Base-by-base conservation (phyloP, 2,888 invertebrate species). In the Druceiella hillmani region DNA sequence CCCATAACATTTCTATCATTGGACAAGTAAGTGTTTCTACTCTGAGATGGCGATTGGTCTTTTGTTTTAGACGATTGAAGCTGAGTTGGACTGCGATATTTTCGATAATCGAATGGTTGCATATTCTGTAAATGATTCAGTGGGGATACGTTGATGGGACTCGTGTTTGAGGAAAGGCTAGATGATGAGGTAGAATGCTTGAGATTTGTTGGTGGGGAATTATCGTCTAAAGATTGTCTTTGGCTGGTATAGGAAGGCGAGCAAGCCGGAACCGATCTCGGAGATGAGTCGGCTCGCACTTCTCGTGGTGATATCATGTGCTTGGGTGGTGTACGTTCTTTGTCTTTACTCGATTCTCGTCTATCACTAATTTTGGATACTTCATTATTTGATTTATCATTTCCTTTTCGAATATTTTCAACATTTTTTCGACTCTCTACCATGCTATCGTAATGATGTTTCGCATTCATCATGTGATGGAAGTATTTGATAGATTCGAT, bases 91-190 rank as follows among this genome's bases (percentile, higher is more conserved):
- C n/a, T n/a, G n/a, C n/a, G 15, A 9, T 62, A 57, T 52, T 89
- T 89, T 17, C 92, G 79, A 57, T 87, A 93, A 61, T 94, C 93
- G 59, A 92, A 92, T 0, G 94, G 93, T 57, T 94, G 93, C 93
- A 95, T 93, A 54, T 85, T 93, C 66, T 93, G 92, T 31, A 94
- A 73, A 53, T 89, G 81, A 61, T 87, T 91, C 45, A 94, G 69
- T 3, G 94, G 93, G 6, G 88, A 86, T 17, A 78, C 75, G 47
- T 79, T 76, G 15, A 78, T 59, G 27, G 81, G 79, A 64, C 81
- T 80, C 55, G 77, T 73, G 31, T 61, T 57, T 20, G 67, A 69
- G 6, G 62, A 49, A 31, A 68, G 69, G 50, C 69, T 70, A 41
- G 69, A 69, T 56, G 70, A 67, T 56, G 70, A 67, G 57, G 68